phyloP scores from a whole-genome alignment of 2,113 vertebrate genomes.

The Poecilia latipinna region DNA sequence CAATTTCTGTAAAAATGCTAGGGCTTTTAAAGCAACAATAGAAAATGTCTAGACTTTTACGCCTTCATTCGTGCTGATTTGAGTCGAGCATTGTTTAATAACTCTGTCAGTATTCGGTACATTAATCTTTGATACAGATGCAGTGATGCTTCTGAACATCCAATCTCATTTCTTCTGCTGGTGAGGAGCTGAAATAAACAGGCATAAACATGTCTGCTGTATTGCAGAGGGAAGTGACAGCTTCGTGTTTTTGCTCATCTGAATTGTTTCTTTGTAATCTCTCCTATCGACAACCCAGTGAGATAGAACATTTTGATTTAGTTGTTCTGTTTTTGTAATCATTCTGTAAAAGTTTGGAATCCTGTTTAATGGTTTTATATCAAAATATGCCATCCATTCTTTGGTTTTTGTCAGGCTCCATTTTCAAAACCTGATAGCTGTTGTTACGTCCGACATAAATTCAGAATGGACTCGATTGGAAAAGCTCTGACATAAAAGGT shows the following conservation, averaged over 20 bases:
- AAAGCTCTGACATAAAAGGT: not conserved
- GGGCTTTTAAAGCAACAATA: no score
- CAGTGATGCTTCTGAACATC: not conserved
- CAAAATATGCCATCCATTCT: no score
- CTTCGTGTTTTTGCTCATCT: not conserved
- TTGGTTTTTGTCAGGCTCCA: no score
- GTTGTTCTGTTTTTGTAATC: not conserved
- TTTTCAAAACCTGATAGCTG: not conserved
- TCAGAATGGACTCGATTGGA: not conserved
- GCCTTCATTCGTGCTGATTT: no score
- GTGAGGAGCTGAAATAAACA: not conserved
- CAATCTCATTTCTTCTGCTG: not conserved
- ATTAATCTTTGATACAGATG: conserved; percentile 21
- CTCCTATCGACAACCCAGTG: conserved; percentile 23
- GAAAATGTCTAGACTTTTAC: no score
- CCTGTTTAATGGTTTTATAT: not conserved
- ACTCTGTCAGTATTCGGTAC: not conserved
- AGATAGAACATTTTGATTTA: conserved; percentile 27
- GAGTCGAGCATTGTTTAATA: no score
- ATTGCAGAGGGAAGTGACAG: not conserved
- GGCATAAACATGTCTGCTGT: not conserved
- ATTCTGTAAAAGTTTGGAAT: not conserved
- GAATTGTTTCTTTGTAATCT: conserved; percentile 3
- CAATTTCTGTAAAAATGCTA: no score
- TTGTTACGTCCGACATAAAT: not conserved